Base-by-base conservation (phyloP, 1,140 invertebrate species). In the Drosophila subpulchrella region DNA sequence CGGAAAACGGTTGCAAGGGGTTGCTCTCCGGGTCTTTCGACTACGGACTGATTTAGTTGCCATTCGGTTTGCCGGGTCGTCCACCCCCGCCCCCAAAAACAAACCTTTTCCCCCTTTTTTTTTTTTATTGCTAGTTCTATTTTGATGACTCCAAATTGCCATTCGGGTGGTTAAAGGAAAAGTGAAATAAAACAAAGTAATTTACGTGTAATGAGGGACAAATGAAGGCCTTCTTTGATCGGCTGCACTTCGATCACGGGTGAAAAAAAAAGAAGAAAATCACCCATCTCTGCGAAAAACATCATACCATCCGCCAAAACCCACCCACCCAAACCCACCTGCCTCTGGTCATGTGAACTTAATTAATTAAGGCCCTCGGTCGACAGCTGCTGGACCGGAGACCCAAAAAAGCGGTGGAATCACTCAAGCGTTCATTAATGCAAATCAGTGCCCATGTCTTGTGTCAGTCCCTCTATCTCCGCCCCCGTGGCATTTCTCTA, bases 401-500 rank as follows among this genome's bases (percentile, higher is more conserved):
- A 60, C 73, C 74, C 74, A 75, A 70, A 80, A 80, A 79, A 66
- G 73, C 56, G 75, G 75, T 51, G 76, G 67, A 88, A 77, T 79
- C 83, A 83, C 83, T 88, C 84, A 83, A 77, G 84, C 86, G 83
- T 88, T 82, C 79, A 83, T 86, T 86, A 86, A 86, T 86, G 83
- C 84, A 86, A 86, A 86, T 86, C 83, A 86, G 83, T 86, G 81
- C 72, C 81, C 81, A 80, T 84, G 83, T 83, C 83, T 86, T 85
- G 15, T 36, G 50, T 34, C 36, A 20, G 41, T 27, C 12, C 62
- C 62, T 13, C 42, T 39, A 38, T 38, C 12, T 32, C 11, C 15
- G 12, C 20, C 24, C n/a, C 46, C 3, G 1, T 44, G 12, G 41
- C 41, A 17, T 13, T n/a, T 47, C 20, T 6, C 5, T 7, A 12